These are phyloP conservation scores for Lemur catta DNA, from an alignment of 2,797 vertebrate genomes.

Conservation along the genomic window DNA sequence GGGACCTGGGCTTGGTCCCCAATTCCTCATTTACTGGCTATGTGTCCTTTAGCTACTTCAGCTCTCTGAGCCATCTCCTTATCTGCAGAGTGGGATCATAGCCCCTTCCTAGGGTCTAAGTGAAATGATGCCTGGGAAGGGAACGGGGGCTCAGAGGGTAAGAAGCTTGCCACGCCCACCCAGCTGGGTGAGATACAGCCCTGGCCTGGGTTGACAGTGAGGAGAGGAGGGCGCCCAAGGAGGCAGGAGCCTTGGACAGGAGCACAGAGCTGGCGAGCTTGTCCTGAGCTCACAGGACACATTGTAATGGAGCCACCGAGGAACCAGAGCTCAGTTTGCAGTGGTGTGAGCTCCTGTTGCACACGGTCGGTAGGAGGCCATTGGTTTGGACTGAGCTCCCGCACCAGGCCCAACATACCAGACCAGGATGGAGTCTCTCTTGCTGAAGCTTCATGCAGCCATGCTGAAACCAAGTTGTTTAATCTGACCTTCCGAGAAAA, in stretches of 20 bases:
- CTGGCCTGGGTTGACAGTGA: neutral
- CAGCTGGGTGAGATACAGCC: neutral
- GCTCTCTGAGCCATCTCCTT: neutral
- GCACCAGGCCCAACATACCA: neutral
- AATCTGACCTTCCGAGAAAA: neutral
- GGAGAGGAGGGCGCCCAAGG: neutral
- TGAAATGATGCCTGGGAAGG: neutral
- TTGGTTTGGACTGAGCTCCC: neutral
- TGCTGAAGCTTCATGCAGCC: neutral
- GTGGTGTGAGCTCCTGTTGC: neutral
- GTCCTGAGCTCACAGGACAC: neutral
- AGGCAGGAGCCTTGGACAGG: neutral
- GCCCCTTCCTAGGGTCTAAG: neutral
- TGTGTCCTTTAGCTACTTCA: neutral
- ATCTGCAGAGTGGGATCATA: neutral
- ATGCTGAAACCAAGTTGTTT: neutral
- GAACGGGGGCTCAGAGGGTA: neutral
- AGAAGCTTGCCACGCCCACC: neutral
- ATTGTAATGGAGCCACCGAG: accelerated
- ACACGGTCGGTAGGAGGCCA: neutral
- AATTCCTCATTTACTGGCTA: neutral
- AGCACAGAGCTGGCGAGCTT: neutral
- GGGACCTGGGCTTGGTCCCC: neutral
- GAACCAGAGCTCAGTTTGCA: neutral
- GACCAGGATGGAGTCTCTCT: neutral